Conservation (phyloP, 2,797 vertebrate species). For the Valencia hispanica region DNA sequence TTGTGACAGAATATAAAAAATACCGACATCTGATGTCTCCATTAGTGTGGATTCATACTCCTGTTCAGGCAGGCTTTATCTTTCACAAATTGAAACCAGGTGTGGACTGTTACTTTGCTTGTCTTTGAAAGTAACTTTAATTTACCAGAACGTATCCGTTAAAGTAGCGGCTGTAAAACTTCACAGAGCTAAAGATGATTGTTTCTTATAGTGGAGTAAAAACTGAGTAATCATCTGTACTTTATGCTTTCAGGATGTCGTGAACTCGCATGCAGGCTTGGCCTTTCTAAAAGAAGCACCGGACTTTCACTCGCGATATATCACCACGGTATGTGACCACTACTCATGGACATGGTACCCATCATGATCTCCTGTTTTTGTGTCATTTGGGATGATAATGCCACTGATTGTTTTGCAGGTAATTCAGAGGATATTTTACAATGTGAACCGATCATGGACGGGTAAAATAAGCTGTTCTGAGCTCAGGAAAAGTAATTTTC, state of each 20-base stretch:
- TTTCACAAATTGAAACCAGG: slow-evolving; percentile 35
- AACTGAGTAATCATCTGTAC: slow-evolving; percentile 18
- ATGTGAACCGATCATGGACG: slow-evolving; percentile 94
- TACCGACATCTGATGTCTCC: slow-evolving; percentile 47
- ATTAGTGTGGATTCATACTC: slow-evolving; percentile 43
- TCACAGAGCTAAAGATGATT: slow-evolving; percentile 27
- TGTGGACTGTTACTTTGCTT: slow-evolving; percentile 47
- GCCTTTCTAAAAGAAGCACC: slow-evolving; percentile 93
- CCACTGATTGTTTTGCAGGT: slow-evolving; percentile 80
- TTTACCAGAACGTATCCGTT: slow-evolving; percentile 37
- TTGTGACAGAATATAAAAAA: slow-evolving; percentile 22
- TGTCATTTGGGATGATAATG: background rate
- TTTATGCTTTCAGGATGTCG: slow-evolving; percentile 87
- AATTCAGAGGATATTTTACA: slow-evolving; percentile 96
- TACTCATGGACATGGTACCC: background rate
- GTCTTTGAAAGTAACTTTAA: slow-evolving; percentile 35
- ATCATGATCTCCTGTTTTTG: background rate
- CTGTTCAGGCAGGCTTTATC: slow-evolving; percentile 26
- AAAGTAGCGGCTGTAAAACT: slow-evolving; percentile 17
- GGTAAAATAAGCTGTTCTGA: slow-evolving; percentile 90
- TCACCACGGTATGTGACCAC: slow-evolving; percentile 87
- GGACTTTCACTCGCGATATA: slow-evolving; percentile 97
- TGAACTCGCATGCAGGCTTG: slow-evolving; percentile 91
- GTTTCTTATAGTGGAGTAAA: slow-evolving; percentile 21
- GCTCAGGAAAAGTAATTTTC: slow-evolving; percentile 92